Conservation (phyloP, 2,113 vertebrate species). For the Ginglymostoma cirratum region DNA sequence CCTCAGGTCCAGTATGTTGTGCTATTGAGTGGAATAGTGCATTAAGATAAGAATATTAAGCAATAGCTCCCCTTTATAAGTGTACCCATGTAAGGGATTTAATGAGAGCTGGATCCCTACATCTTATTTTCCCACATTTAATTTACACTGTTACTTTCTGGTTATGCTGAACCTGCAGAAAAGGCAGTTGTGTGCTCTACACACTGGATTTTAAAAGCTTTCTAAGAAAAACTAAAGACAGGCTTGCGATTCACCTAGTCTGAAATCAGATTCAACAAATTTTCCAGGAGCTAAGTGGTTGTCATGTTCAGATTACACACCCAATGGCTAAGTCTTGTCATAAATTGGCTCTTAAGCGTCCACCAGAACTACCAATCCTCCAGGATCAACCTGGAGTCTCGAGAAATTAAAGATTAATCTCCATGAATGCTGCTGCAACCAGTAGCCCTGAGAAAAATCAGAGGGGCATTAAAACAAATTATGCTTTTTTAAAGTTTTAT, state of each 20-base stretch:
- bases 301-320: neutral
- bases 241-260: neutral
- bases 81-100: neutral
- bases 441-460: neutral
- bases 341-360: neutral
- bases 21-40: neutral
- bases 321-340: neutral
- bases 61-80: neutral
- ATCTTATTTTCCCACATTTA: neutral
- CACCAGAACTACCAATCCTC: neutral
- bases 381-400: neutral
- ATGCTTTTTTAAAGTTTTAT: neutral
- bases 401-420: neutral
- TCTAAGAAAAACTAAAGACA: neutral
- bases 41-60: neutral
- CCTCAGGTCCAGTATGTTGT: neutral
- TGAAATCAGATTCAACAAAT: neutral
- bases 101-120: neutral
- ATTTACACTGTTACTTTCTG: neutral
- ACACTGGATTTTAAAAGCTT: neutral
- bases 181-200: neutral
- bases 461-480: neutral
- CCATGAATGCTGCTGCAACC: neutral
- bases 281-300: neutral
- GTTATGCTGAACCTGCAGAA: neutral